These are phyloP conservation scores for Pangasianodon hypophthalmus DNA, from an alignment of 2,113 vertebrate genomes.

Conservation along the genomic window DNA sequence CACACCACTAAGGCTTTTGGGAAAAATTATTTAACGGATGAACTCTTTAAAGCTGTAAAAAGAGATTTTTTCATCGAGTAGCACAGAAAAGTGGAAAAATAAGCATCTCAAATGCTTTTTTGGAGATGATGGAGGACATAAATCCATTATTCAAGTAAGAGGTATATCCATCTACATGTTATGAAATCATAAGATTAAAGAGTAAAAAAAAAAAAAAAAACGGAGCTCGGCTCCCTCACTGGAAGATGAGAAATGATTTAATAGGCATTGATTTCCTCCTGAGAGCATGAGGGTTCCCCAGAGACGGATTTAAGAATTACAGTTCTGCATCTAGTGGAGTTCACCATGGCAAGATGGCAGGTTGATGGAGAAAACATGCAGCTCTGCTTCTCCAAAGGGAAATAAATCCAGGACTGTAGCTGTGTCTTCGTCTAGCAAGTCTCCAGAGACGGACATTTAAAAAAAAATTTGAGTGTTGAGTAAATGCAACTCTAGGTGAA, in stretches of 20 bases:
- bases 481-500: no score
- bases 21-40: background rate
- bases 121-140: background rate
- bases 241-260: background rate
- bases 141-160: background rate
- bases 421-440: background rate
- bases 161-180: background rate
- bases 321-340: background rate
- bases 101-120: background rate
- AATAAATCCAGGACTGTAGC: background rate
- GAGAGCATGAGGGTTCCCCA: background rate
- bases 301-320: background rate
- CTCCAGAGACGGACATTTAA: background rate
- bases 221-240: background rate
- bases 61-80: background rate
- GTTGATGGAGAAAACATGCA: background rate
- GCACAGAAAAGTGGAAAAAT: background rate
- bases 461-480: background rate
- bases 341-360: background rate
- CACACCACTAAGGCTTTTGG: background rate
- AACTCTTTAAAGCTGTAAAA: background rate
- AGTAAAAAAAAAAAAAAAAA: background rate
- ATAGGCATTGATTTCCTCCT: no score
- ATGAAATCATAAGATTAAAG: background rate
- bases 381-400: background rate